Conservation (phyloP, 1,140 invertebrate species). For the Heliconius melpomene region DNA sequence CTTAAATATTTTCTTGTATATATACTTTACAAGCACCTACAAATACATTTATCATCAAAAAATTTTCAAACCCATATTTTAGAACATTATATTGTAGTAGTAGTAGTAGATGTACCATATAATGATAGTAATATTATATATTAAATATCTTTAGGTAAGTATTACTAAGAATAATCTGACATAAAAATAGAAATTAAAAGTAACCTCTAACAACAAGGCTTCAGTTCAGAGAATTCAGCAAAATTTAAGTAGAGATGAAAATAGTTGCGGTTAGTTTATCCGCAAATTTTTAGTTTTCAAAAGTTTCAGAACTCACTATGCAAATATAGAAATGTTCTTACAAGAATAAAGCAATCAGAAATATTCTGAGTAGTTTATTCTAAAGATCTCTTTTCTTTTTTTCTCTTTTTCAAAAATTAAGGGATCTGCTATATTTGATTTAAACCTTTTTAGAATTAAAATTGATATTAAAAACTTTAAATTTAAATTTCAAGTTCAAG, state of each 20-base stretch:
- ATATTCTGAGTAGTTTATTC: not conserved
- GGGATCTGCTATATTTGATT: not conserved
- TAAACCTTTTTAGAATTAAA: no score
- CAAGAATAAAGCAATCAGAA: slow-evolving; percentile 15
- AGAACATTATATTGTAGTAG: no score
- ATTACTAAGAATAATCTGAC: not conserved
- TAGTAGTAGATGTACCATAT: no score
- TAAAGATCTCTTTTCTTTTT: no score
- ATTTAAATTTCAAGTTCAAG: no score
- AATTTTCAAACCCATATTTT: no score
- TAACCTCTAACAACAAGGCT: not conserved
- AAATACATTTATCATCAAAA: no score
- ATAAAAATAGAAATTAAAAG: not conserved
- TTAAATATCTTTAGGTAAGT: no score
- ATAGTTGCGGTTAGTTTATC: slow-evolving; percentile 26
- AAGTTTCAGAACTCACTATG: slow-evolving; percentile 25
- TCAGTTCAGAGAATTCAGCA: slow-evolving; percentile 21
- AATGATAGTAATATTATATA: not conserved
- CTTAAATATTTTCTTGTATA: no score
- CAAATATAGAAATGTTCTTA: slow-evolving; percentile 25
- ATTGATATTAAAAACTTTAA: no score
- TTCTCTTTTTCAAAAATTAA: not conserved
- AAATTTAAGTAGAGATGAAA: slow-evolving; percentile 28
- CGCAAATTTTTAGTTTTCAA: slow-evolving; percentile 22
- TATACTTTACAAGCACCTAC: no score